Percentiles rank a stretch among this genome's conserved stretches.
Conservation (phyloP, 37 sponge, comb jelly and placozoan genomes). For the Ephydatia muelleri region DNA sequence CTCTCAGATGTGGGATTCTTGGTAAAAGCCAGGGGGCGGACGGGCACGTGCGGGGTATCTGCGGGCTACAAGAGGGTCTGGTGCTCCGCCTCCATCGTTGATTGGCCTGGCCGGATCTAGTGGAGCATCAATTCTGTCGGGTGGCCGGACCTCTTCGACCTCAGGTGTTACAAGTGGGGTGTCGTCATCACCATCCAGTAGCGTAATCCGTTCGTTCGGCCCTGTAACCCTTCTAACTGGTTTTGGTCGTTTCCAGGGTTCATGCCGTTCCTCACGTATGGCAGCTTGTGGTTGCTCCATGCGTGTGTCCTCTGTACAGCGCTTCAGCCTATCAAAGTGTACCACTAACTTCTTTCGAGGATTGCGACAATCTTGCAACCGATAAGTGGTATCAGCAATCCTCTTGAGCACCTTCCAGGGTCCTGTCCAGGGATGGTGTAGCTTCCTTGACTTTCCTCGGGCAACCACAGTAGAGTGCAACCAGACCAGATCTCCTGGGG, state of each 20-base stretch:
- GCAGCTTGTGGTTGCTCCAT: too few relatives aligned
- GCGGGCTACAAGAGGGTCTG: not conserved
- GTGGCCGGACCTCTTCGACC: too few relatives aligned
- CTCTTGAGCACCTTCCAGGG: slow-evolving; percentile 36
- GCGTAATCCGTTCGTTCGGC: not conserved
- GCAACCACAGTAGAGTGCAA: slow-evolving; percentile 35
- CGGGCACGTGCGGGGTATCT: not conserved
- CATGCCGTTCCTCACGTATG: too few relatives aligned
- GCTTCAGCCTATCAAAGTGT: slow-evolving; percentile 54
- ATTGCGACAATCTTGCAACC: not conserved
- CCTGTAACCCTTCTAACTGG: not conserved
- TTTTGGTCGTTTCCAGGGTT: too few relatives aligned
- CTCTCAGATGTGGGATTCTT: too few relatives aligned
- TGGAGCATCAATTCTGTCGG: not conserved
- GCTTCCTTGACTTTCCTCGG: slow-evolving; percentile 28
- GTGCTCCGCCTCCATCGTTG: not conserved
- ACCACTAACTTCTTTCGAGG: slow-evolving; percentile 12
- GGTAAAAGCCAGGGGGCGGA: too few relatives aligned
- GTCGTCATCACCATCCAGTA: not conserved
- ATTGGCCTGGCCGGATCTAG: not conserved
- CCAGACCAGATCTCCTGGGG: slow-evolving; percentile 51
- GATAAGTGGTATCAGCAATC: not conserved
- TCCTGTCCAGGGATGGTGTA: slow-evolving; percentile 59
- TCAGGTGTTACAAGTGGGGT: too few relatives aligned
- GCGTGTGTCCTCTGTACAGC: not conserved